Evolutionary conservation across 2,113 vertebrate species (phyloP), one percentile per base, ranked within the genome.

Genomic region (Sclerurus mexicanus): DNA sequence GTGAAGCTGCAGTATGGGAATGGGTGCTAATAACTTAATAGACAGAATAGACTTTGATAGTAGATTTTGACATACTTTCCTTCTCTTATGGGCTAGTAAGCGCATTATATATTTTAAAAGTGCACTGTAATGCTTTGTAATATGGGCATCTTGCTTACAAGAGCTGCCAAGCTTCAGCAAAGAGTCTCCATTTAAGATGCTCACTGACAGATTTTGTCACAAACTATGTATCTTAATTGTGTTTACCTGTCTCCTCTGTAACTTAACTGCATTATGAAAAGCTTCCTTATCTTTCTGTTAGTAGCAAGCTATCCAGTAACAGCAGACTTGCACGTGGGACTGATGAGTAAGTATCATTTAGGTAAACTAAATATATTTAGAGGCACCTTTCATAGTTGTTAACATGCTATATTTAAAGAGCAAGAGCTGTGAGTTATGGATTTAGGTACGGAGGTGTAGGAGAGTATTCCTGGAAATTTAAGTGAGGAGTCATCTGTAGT

Each of bases 361-460:
- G 76, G 73, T 89, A 74, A 87, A 87, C 72, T 56, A 85, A 87
- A 89, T 95, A 42, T 82, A 62, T 91, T 91, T 89, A 87, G 75
- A 78, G 63, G 39, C 28, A 19, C 71, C 75, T 95, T 67, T 96
- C 85, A 47, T n/a, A 77, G 74, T 58, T 87, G 66, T 93, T 96
- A 87, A 28, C 49, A 20, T 62, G 42, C 27, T 86, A 73, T 78
- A 88, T 95, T 85, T 92, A 75, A 60, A 92, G 50, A 92, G 60
- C 44, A 81, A 50, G 47, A 92, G 73, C 49, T 47, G 49, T 47
- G 49, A 90, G 55, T 56, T 72, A 77, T 86, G 23, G 35, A 71
- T 93, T 93, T 96, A 87, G 68, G 75, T 89, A 80, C 40, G 67
- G 78, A 92, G 20, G 42, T 73, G 35, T 77, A 52, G 56, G 72